Evolutionary conservation across 1,140 invertebrate species (phyloP).

Genomic region (Eumeta japonica): DNA sequence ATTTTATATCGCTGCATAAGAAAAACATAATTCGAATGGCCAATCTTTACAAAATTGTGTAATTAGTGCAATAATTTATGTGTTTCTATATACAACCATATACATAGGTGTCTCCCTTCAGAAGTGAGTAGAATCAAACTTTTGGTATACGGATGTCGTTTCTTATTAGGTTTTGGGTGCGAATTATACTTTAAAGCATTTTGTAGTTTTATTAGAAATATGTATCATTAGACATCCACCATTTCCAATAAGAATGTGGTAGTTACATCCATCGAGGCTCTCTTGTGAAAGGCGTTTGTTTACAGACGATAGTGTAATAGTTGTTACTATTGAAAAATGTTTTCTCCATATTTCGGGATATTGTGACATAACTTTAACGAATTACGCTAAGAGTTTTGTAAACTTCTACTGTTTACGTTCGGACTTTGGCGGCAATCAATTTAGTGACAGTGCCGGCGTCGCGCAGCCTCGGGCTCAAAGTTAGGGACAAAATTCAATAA

Average conservation of each 20-base stretch:
- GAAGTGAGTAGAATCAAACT: slow-evolving; percentile 52
- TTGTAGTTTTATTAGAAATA: no score
- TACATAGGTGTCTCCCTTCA: slow-evolving; percentile 50
- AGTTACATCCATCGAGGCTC: slow-evolving; percentile 29
- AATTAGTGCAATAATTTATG: slow-evolving; percentile 58
- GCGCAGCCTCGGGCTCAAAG: slow-evolving; percentile 42
- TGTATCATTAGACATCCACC: no score
- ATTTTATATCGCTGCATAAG: slow-evolving; percentile 59
- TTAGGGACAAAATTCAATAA: slow-evolving; percentile 56
- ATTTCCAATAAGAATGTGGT: no score
- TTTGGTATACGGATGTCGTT: no score
- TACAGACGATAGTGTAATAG: slow-evolving; percentile 29
- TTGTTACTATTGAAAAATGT: slow-evolving; percentile 25
- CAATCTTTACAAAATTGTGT: slow-evolving; percentile 58
- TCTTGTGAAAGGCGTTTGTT: slow-evolving; percentile 33
- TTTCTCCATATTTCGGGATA: slow-evolving; percentile 31
- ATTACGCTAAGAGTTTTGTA: slow-evolving; percentile 25
- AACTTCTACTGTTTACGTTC: slow-evolving; percentile 42
- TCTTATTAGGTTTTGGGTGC: no score
- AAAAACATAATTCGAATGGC: slow-evolving; percentile 60
- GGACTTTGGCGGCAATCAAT: slow-evolving; percentile 34
- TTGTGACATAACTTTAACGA: slow-evolving; percentile 54
- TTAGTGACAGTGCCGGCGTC: slow-evolving; percentile 47
- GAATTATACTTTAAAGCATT: no score
- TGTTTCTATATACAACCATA: slow-evolving; percentile 47